Base-by-base conservation (phyloP, 2,113 vertebrate genomes). In the Capreolus pygargus region DNA sequence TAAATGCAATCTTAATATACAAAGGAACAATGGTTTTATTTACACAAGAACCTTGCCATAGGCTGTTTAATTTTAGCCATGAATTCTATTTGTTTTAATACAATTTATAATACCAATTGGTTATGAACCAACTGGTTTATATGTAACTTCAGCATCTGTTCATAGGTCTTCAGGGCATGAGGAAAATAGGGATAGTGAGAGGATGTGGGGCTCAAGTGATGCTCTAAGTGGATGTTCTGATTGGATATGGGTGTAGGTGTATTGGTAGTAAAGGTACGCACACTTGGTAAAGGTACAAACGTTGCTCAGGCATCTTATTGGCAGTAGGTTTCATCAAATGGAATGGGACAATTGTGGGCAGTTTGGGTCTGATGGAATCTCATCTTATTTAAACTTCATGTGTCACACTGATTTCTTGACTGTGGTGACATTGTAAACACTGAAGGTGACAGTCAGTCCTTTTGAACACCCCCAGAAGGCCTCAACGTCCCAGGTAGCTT, bases 21-120 rank as follows among this genome's bases (percentile, higher is more conserved):
- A 95, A 82, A 89, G 28, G 86, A 97, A 89, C 45, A 36, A 57
- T 92, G 85, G n/a, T 93, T 95, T 82, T 97, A 97, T 96, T 98
- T 98, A 97, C 90, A 97, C 84, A 93, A 93, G 96, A 98, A 70
- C 3, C 61, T 98, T 98, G 94, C 89, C 64, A 86, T 21, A 10
- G 95, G 91, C 82, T 92, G 11, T 97, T 98, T 98, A 89, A 97
- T 98, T 96, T 98, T 98, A 91, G 92, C 57, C 88, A 93, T 85
- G 93, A 67, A 33, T 95, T 92, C 74, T 97, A 82, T 95, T 98
- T 84, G 94, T 97, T 98, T 95, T 96, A 86, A 70, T 89, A 67
- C 12, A 87, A 92, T 39, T 98, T 97, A 93, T 86, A 60, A 39
- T 95, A 70, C 47, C 36, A 93, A 43, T 76, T 81, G 82, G 64